Percentiles rank a stretch among this genome's conserved stretches.
Conservation (phyloP, 37 sponge, comb jelly and placozoan species). For the Haliclona indistincta region DNA sequence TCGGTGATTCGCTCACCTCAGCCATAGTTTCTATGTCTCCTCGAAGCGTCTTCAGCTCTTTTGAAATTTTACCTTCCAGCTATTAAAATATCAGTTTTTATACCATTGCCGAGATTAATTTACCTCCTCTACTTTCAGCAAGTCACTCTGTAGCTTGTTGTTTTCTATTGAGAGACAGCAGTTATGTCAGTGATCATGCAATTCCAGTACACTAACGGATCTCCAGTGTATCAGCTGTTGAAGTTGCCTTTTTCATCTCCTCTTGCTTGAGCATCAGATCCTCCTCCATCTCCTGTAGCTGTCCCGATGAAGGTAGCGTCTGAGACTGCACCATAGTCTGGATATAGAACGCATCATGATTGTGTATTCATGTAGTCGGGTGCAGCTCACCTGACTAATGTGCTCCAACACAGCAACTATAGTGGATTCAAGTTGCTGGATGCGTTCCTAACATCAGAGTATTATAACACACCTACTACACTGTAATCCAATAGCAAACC, state of each 20-base stretch:
- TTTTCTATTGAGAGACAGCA: slow-evolving; percentile 34
- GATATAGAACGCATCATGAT: not conserved
- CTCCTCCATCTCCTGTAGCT: slow-evolving; percentile 74
- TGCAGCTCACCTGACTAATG: slow-evolving; percentile 60
- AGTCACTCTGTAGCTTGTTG: slow-evolving; percentile 45
- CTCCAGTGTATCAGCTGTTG: slow-evolving; percentile 67
- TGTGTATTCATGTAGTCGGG: not conserved
- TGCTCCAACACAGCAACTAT: slow-evolving; percentile 56
- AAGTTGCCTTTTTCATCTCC: slow-evolving; percentile 86
- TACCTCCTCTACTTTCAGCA: slow-evolving; percentile 77
- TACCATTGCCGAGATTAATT: slow-evolving; percentile 7
- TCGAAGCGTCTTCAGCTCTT: slow-evolving; percentile 67
- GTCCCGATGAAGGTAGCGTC: slow-evolving; percentile 56
- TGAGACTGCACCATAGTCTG: slow-evolving; percentile 67
- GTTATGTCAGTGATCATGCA: too few species aligned
- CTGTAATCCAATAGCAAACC: slow-evolving; percentile 1
- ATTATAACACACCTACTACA: not conserved
- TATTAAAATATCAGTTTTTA: slow-evolving; percentile 15
- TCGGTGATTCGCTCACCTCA: slow-evolving; percentile 16
- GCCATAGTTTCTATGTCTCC: slow-evolving; percentile 59
- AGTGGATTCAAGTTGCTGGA: slow-evolving; percentile 35
- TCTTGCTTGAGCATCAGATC: slow-evolving; percentile 80
- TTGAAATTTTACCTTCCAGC: slow-evolving; percentile 84
- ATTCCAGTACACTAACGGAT: slow-evolving; percentile 33
- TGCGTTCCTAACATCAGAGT: slow-evolving; percentile 32